These are phyloP conservation scores for Zhuqinia jingwanae DNA, from an alignment of 2,888 invertebrate genomes.

Conservation along the genomic window DNA sequence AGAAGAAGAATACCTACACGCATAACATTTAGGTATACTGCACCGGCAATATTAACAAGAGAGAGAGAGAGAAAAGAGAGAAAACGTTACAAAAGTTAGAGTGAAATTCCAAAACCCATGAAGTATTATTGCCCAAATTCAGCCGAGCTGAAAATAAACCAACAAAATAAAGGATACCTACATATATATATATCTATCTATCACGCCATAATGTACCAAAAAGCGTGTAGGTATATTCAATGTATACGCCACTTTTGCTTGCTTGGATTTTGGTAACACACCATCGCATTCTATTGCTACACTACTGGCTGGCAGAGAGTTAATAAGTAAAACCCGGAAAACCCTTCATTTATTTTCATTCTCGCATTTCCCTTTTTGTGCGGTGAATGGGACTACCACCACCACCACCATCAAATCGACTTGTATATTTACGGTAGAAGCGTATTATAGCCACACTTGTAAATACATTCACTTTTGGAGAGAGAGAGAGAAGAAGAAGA, in stretches of 20 bases:
- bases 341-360: slow-evolving; percentile 51
- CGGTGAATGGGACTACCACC: neutral
- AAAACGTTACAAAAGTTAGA: too few relatives aligned
- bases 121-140: slow-evolving; percentile 67
- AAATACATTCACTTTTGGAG: neutral
- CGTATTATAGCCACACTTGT: neutral
- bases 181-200: too few relatives aligned
- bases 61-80: slow-evolving; percentile 36
- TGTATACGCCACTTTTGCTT: too few relatives aligned
- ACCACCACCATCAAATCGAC: neutral
- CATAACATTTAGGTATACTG: neutral
- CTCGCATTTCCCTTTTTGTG: slow-evolving; percentile 34
- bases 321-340: slow-evolving; percentile 49
- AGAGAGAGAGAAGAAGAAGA: too few relatives aligned
- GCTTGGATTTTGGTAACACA: slow-evolving; percentile 20
- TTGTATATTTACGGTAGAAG: neutral
- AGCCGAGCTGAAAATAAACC: slow-evolving; percentile 71
- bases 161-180: slow-evolving; percentile 69
- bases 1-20: neutral
- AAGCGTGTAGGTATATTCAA: too few relatives aligned
- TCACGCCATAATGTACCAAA: slow-evolving; percentile 45
- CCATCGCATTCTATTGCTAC: too few relatives aligned
- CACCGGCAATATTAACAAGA: slow-evolving; percentile 30
- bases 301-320: slow-evolving; percentile 18
- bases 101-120: slow-evolving; percentile 36